Base-by-base conservation (phyloP, 2,888 invertebrate genomes). In the Leucophenga maculata region DNA sequence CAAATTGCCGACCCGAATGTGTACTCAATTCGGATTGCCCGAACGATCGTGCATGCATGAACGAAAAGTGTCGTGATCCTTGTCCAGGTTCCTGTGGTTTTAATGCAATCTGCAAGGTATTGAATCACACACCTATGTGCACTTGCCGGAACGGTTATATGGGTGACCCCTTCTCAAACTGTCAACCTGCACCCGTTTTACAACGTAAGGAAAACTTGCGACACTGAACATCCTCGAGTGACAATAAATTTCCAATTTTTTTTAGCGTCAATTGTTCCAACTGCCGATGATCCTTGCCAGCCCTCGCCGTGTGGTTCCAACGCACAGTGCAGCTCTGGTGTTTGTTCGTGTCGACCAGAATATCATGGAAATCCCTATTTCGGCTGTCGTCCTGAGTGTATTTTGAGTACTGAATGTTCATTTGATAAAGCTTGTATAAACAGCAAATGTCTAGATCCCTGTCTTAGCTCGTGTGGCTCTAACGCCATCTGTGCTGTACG, bases 361-460 rank as follows among this genome's bases (percentile, higher is more conserved):
- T 94, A 91, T 85, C 90, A 91, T 32, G 94, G 94, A 69, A 86
- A 90, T 67, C 94, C 94, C 32, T 83, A 83, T 44, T 92, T 93
- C 26, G 92, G 91, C 75, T 94, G 94, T 86, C 90, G 93, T 72
- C 94, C 94, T 13, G 93, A 94, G 89, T 94, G 94, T 85, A 89
- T 92, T 31, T 91, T 92, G 73, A 94, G 93, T 84, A 91, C 92
- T 69, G 93, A 94, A 88, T 94, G 94, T 83, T 77, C 91, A 0
- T 91, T 90, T 76, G 89, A 93, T 79, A 89, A 91, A 82, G 93
- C 94, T 16, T 94, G 94, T 82, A 91, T 93, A 48, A 92, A 93
- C 82, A 91, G 91, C 78, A 94, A 93, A 89, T 95, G 95, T 83
- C 89, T 88, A 71, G 93, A 95, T 85, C 94, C 94, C 18, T 95